Base-by-base conservation (phyloP, 2,888 invertebrate species). In the Griposia aprilina region DNA sequence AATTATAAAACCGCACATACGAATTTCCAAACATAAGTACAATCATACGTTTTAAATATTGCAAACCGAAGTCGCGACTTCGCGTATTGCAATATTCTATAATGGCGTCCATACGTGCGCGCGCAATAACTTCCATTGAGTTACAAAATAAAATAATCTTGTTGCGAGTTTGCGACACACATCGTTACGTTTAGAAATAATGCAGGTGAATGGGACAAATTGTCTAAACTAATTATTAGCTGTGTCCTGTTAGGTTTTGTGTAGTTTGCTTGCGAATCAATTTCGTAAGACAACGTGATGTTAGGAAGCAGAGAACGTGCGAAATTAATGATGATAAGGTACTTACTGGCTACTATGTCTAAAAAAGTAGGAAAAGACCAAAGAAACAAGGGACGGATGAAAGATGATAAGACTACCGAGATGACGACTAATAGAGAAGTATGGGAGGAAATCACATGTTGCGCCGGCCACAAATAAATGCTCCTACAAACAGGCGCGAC, bases 71-170 rank as follows among this genome's bases (percentile, higher is more conserved):
- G 60, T 68, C 30, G 84, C 69, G 72, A 66, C 67, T 71, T 60
- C 13, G 41, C 74, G n/a, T 73, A 76, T 87, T 73, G 87, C 76
- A 76, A 87, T 78, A 81, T 74, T 78, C 85, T 77, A 74, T 78
- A 78, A 68, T 85, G 74, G 71, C 62, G 48, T 50, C 60, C 66
- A 69, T 81, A 81, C 87, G 76, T 87, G 78, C 57, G 74, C 78
- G 74, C 63, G 85, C 85, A 85, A 78, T 76, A 69, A 74, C 65
- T 81, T 67, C 76, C 65, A 87, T 74, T 57, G 59, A 45, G 73
- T 85, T 79, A 73, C 85, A 79, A 87, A 85, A 85, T 85, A 76
- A 70, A 78, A 85, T 80, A 80, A 84, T 68, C 74, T 81, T 87
- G 36, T 15, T 62, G 26, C n/a, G 26, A 66, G 13, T 1, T 48